Evolutionary conservation across 1,140 invertebrate genomes (phyloP).

Genomic region (Anagrus nilaparvatae): DNA sequence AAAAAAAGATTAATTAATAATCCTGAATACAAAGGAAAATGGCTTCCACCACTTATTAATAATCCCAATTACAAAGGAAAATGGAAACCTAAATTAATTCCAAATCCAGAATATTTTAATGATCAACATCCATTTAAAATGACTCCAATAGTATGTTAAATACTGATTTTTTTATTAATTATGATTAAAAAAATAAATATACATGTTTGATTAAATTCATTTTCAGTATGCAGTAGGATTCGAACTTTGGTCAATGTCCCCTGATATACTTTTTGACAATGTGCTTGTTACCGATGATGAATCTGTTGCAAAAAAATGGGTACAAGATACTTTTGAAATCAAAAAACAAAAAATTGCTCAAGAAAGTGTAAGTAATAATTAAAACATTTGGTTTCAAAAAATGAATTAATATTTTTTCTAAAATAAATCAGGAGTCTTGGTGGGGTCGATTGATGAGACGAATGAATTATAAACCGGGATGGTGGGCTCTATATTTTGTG

Average conservation of each 20-base stretch:
- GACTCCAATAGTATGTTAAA: constrained; percentile 79
- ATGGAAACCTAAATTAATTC: constrained; percentile 79
- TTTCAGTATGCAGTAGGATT: constrained; percentile 82
- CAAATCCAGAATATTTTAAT: constrained; percentile 88
- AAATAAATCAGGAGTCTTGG: constrained; percentile 46
- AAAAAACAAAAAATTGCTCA: constrained; percentile 71
- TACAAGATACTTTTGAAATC: constrained; percentile 73
- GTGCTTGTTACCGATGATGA: constrained; percentile 82
- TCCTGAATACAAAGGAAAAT: constrained; percentile 86
- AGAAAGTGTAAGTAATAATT: constrained; percentile 59
- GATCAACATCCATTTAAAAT: constrained; percentile 86
- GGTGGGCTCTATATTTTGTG: constrained; percentile 65
- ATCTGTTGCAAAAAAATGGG: constrained; percentile 69
- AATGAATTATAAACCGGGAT: constrained; percentile 66
- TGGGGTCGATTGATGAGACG: constrained; percentile 62
- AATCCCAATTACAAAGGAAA: constrained; percentile 94
- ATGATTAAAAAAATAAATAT: constrained; percentile 5
- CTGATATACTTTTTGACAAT: constrained; percentile 91
- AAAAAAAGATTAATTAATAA: constrained; percentile 77
- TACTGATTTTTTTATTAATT: background rate
- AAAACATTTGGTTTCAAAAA: no score
- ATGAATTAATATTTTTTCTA: background rate
- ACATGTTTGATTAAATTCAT: constrained; percentile 18
- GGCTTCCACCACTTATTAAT: constrained; percentile 80
- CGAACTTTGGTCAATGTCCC: constrained; percentile 97